Conservation (phyloP, 2,888 invertebrate species). For the Carcina quercana region DNA sequence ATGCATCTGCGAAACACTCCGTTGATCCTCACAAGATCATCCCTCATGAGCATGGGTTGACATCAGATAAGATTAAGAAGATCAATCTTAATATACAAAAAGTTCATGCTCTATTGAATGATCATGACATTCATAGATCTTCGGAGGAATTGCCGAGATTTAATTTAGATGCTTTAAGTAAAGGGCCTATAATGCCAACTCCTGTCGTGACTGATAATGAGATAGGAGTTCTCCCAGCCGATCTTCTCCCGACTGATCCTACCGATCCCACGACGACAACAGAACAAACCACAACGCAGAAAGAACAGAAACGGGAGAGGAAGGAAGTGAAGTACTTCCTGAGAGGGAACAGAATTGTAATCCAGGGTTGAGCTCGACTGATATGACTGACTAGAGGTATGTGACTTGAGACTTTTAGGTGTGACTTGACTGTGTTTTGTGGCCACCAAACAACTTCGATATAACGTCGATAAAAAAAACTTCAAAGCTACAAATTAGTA, state of each 20-base stretch:
- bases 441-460: background rate
- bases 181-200: slow-evolving; percentile 46
- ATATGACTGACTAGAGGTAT: slow-evolving; percentile 46
- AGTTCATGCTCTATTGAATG: slow-evolving; percentile 39
- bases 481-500: background rate
- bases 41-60: slow-evolving; percentile 29
- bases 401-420: slow-evolving; percentile 24
- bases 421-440: slow-evolving; percentile 6
- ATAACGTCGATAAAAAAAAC: too few relatives aligned
- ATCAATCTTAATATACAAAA: slow-evolving; percentile 55
- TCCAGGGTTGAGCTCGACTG: slow-evolving; percentile 59
- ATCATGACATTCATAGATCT: slow-evolving; percentile 42
- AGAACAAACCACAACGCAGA: slow-evolving; percentile 29
- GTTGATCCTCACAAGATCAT: slow-evolving; percentile 18
- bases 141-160: slow-evolving; percentile 46
- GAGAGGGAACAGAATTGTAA: slow-evolving; percentile 60
- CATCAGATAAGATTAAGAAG: slow-evolving; percentile 56
- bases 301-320: slow-evolving; percentile 44
- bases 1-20: slow-evolving; percentile 45
- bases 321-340: slow-evolving; percentile 62
- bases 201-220: slow-evolving; percentile 58
- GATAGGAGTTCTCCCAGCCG: slow-evolving; percentile 58
- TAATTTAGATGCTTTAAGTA: too few relatives aligned
- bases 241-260: slow-evolving; percentile 38
- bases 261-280: slow-evolving; percentile 26